Evolutionary conservation across 2,797 vertebrate species (phyloP), one percentile per base, ranked within the genome.

Genomic region (Pangasius djambal): DNA sequence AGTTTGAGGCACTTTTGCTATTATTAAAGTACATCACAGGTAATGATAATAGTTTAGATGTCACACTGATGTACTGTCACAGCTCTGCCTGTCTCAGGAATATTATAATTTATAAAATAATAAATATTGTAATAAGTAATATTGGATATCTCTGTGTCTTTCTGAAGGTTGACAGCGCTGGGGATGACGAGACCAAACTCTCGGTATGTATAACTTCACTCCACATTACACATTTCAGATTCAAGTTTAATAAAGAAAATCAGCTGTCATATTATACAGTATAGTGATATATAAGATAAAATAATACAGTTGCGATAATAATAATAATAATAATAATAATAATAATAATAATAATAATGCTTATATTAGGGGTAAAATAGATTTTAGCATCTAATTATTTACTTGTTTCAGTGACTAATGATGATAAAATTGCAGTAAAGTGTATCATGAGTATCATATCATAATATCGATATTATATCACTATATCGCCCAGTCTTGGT

Each of bases 101-200:
- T 40, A 10, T 25, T 22, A 74, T 40, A 4, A n/a, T 28, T n/a
- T 28, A n/a, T 15, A 52, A n/a, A 16, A 16, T n/a, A 25, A 74
- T 44, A 72, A 40, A 9, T 20, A 4, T 22, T 22, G 40, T n/a
- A n/a, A n/a, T n/a, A 57, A 37, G 31, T 44, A 83, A 83, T 3
- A 6, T 15, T 37, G 18, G 28, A 22, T 85, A 78, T 92, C 13
- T 93, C 28, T 93, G 82, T 91, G 40, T 83, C 40, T 88, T 92
- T 79, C 59, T 86, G 16, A 93, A 96, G 96, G 92, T 89, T 25
- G 91, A 18, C 48, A 92, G 79, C 88, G 85, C 94, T 72, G 94
- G 28, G 90, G 95, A 97, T 86, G 97, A 98, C 86, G 97, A 97
- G 90, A 97, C 97, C 88, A 96, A 96, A 40, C 92, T 98, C 89